Conservation (phyloP, 2,888 invertebrate species). For the Itoplectis maculator region DNA sequence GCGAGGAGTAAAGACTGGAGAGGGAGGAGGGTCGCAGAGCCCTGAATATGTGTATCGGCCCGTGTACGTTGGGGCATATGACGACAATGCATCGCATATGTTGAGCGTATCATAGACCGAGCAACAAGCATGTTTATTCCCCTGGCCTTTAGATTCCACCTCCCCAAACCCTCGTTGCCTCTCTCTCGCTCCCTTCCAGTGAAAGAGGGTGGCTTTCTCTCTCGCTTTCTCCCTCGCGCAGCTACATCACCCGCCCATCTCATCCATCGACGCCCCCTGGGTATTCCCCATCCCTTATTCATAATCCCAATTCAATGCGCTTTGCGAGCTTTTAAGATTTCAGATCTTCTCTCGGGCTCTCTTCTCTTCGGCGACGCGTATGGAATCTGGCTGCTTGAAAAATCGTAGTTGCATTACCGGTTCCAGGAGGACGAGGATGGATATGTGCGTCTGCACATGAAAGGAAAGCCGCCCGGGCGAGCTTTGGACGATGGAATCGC, state of each 20-base stretch:
- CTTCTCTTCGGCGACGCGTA: neutral
- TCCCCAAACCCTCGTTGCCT: slow-evolving; percentile 4
- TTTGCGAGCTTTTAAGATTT: slow-evolving; percentile 81
- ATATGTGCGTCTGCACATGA: slow-evolving; percentile 39
- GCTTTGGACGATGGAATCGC: slow-evolving; percentile 21
- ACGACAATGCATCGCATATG: slow-evolving; percentile 80
- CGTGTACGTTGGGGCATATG: slow-evolving; percentile 66
- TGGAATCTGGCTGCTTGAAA: slow-evolving; percentile 58
- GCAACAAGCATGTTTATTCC: slow-evolving; percentile 80
- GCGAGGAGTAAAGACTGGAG: slow-evolving; percentile 7
- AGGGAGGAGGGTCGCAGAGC: slow-evolving; percentile 11
- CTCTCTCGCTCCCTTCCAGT: slow-evolving; percentile 40
- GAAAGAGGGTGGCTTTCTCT: no score
- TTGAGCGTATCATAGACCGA: slow-evolving; percentile 77
- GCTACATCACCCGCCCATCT: slow-evolving; percentile 67
- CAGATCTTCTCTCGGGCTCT: slow-evolving; percentile 64
- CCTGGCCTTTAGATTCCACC: slow-evolving; percentile 64
- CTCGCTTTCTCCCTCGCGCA: slow-evolving; percentile 26
- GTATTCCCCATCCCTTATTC: slow-evolving; percentile 79
- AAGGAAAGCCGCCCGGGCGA: slow-evolving; percentile 3
- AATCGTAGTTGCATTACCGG: slow-evolving; percentile 63
- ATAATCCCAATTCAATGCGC: slow-evolving; percentile 82
- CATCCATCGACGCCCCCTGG: slow-evolving; percentile 78
- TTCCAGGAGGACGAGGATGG: slow-evolving; percentile 21
- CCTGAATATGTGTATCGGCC: slow-evolving; percentile 49